Evolutionary conservation across 2,888 invertebrate genomes (phyloP), one percentile per base, ranked within the genome.

Genomic region (Idaea dimidiata): DNA sequence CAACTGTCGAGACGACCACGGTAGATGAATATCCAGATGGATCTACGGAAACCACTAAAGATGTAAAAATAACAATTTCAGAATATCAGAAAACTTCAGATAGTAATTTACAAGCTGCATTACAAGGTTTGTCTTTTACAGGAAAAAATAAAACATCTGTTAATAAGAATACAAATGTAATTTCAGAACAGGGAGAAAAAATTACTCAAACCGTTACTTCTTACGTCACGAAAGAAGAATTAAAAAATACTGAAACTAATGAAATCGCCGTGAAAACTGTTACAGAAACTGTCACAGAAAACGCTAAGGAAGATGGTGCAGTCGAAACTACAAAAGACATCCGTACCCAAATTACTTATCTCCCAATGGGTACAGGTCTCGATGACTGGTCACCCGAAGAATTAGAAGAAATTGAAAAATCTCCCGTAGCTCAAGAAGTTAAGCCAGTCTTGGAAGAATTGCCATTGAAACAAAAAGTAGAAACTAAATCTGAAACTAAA

Each of bases 31-130:
- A 86, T 72, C 91, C 93, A 1, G 93, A 93, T 74, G 94, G 94
- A 33, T 93, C 94, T 4, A 91, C 93, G 59, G 93, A 94, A 80
- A 93, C 93, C 5, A 93, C 92, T 0, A 93, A 91, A 82, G 93
- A 93, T 68, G 89, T 92, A 0, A 93, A 93, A 81, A 90, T 93
- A 57, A 93, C 93, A 1, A 87, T 93, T 66, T 93, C 93, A 0
- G 93, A 93, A 77, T 89, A 84, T 66, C 93, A 93, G 73, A 89
- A 89, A 72, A 89, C 91, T 16, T 87, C 91, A 17, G 86, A 91
- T 60, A 88, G 83, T 74, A 86, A 91, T 70, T 78, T 83, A 79
- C 93, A 88, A 85, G 93, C 81, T 71, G 93, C 85, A 62, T 80
- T 91, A 75, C 87, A 82, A 84, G 93, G 86, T 67, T 85, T 79